A percentile compares a stretch with the other conserved stretches of the same genome.
Evolutionary conservation across 64 coral and sea anemone genomes (phyloP).

Genomic region (Montipora sp.): DNA sequence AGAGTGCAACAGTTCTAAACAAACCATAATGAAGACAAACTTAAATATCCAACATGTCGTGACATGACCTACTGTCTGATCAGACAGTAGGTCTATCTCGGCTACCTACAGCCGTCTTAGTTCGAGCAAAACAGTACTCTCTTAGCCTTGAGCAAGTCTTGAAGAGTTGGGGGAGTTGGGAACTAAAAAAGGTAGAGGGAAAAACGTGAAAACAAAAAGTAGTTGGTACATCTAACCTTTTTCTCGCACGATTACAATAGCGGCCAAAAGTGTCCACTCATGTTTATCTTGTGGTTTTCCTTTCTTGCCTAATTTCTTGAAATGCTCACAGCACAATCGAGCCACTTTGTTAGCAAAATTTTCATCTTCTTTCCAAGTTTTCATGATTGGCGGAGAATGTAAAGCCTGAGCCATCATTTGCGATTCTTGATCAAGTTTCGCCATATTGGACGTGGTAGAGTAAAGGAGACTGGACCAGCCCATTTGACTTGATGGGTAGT

Average conservation of each 20-base stretch:
- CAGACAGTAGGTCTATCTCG: too few relatives aligned
- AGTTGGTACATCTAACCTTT: constrained; percentile 7
- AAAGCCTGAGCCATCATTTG: too few relatives aligned
- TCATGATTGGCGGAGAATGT: not conserved
- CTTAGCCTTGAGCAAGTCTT: too few relatives aligned
- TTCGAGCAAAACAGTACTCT: too few relatives aligned
- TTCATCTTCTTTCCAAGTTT: constrained; percentile 54
- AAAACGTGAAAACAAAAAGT: not conserved
- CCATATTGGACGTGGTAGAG: constrained; percentile 52
- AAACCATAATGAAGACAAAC: too few relatives aligned
- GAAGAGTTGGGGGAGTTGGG: too few relatives aligned
- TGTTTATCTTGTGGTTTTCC: constrained; percentile 78
- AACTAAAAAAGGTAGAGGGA: not conserved
- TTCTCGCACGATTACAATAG: constrained; percentile 72
- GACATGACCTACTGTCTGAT: too few relatives aligned
- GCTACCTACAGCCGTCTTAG: too few relatives aligned
- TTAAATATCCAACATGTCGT: too few relatives aligned
- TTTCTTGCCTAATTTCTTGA: constrained; percentile 80
- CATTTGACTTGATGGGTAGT: not conserved
- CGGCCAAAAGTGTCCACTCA: constrained; percentile 93
- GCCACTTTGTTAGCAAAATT: constrained; percentile 68
- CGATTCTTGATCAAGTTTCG: not conserved
- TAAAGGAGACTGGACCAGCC: not conserved
- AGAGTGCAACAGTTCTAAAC: too few relatives aligned
- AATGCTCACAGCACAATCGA: constrained; percentile 69